Evolutionary conservation across 30 jellyfish, hydroid and myxozoan genomes (phyloP).

Genomic region (Rhopilema esculentum): DNA sequence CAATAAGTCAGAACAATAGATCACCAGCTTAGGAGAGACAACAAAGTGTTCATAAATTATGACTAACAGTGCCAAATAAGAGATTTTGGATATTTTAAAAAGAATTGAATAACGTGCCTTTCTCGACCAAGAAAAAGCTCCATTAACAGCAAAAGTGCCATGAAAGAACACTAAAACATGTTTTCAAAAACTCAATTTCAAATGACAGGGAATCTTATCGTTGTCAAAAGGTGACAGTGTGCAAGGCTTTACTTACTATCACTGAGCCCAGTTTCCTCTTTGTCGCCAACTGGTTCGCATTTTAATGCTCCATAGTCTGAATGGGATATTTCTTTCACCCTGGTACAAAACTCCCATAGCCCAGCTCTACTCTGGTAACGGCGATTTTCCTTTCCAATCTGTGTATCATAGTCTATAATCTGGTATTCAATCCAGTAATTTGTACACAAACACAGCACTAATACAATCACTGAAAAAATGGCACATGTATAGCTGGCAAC

Average conservation of each 20-base stretch:
- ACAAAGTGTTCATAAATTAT: too few species aligned
- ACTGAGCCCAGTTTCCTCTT: constrained; percentile 10
- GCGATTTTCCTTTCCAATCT: constrained; percentile 17
- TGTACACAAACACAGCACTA: constrained; percentile 83
- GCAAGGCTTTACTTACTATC: neutral
- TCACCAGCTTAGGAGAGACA: too few species aligned
- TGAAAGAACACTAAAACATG: too few species aligned
- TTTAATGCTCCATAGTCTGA: constrained; percentile 52
- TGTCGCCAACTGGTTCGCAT: constrained; percentile 34
- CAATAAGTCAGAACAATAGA: too few species aligned
- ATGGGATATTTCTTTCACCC: constrained; percentile 42
- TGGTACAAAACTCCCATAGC: constrained; percentile 60
- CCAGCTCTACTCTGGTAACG: constrained; percentile 56
- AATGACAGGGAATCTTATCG: too few species aligned
- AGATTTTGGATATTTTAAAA: too few species aligned
- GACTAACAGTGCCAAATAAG: too few species aligned
- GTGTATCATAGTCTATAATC: constrained; percentile 13
- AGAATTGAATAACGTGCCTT: too few species aligned
- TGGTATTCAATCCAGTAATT: constrained; percentile 92
- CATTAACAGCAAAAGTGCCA: too few species aligned
- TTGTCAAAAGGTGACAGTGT: too few species aligned
- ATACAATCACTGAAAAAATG: constrained; percentile 75
- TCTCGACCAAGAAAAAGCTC: too few species aligned
- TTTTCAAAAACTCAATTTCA: too few species aligned
- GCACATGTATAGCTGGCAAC: constrained; percentile 86